Conservation (phyloP, 2,797 vertebrate species). For the Pitangus sulphuratus region DNA sequence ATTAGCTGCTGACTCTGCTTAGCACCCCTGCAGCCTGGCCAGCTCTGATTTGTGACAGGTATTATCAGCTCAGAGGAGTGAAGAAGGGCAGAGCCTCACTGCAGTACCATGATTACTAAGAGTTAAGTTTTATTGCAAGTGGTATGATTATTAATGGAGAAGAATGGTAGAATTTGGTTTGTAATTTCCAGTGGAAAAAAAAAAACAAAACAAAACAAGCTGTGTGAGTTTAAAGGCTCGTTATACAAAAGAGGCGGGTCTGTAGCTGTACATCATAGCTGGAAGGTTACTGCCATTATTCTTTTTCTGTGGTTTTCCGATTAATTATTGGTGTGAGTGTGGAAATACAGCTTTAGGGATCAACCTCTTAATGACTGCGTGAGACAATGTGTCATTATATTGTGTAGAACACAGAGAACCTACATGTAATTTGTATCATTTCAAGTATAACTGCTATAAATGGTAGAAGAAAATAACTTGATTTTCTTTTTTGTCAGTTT, state of each 20-base stretch:
- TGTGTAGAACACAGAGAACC: neutral
- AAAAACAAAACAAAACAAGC: neutral
- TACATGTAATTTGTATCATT: neutral
- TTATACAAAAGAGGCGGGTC: neutral
- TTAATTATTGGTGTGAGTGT: neutral
- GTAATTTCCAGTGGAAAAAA: neutral
- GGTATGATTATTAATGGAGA: neutral
- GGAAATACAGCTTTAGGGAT: conserved; percentile 1
- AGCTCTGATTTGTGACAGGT: neutral
- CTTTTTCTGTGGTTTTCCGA: conserved; percentile 7
- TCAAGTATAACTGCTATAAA: neutral
- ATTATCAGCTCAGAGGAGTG: neutral
- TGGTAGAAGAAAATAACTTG: neutral
- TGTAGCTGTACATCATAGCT: neutral
- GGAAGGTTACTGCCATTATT: neutral
- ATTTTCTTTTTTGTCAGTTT: conserved; percentile 76
- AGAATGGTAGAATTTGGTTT: neutral
- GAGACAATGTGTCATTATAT: neutral
- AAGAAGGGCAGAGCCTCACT: neutral
- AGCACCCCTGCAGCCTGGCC: neutral
- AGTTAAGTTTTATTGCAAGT: neutral
- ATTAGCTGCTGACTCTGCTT: neutral
- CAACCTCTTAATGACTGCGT: neutral
- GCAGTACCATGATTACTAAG: neutral
- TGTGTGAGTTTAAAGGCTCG: neutral